Evolutionary conservation across 2,113 vertebrate genomes (phyloP).

Genomic region (Dendropsophus ebraccatus): DNA sequence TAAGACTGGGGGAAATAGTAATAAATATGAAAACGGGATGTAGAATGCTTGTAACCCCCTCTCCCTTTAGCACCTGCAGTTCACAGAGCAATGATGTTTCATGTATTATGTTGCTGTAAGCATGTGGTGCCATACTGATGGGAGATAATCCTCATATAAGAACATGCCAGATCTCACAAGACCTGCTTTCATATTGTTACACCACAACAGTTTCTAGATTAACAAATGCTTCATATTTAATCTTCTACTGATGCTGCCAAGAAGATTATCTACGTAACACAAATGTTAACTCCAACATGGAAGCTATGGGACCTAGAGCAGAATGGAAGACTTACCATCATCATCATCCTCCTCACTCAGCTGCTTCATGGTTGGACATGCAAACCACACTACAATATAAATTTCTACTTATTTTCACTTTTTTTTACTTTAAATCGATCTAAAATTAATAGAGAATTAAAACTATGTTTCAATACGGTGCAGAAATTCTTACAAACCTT

Average conservation of each 20-base stretch:
- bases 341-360: not conserved
- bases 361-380: not conserved
- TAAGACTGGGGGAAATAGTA: too few relatives aligned
- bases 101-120: not conserved
- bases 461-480: too few relatives aligned
- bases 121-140: conserved; percentile 16
- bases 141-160: not conserved
- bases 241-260: conserved; percentile 19
- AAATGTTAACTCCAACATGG: conserved; percentile 14
- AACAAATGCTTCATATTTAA: conserved; percentile 20
- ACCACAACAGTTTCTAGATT: conserved; percentile 29
- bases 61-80: not conserved
- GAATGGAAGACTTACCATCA: not conserved
- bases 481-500: not conserved
- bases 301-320: not conserved
- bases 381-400: not conserved
- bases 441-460: too few relatives aligned
- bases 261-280: not conserved
- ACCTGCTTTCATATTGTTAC: conserved; percentile 14
- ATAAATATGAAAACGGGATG: not conserved
- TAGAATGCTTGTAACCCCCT: not conserved
- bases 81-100: not conserved
- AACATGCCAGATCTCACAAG: conserved; percentile 14
- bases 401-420: too few relatives aligned
- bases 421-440: too few relatives aligned